Evolutionary conservation across 1,140 invertebrate genomes (phyloP).

Genomic region (Stegodyphus mimosarum): DNA sequence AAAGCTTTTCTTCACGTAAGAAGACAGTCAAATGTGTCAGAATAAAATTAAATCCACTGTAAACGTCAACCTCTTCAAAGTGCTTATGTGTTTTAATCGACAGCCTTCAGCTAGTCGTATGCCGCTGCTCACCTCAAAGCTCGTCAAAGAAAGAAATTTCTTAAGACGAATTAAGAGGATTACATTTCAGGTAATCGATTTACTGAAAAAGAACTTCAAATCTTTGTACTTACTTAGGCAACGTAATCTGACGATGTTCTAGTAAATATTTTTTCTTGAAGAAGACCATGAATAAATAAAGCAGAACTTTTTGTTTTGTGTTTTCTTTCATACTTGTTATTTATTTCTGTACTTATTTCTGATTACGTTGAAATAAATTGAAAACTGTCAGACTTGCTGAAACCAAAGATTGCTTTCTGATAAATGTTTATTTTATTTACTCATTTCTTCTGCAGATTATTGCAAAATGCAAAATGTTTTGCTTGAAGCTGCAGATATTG

Average conservation of each 20-base stretch:
- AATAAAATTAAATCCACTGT: not conserved
- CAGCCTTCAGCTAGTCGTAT: not conserved
- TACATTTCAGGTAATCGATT: slow-evolving; percentile 21
- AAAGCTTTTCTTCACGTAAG: not conserved
- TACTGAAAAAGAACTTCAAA: slow-evolving; percentile 6
- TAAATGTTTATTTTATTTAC: no score
- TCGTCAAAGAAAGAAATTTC: not conserved
- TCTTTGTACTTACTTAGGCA: not conserved
- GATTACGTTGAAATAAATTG: no score
- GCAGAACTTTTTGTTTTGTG: not conserved
- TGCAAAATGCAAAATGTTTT: no score
- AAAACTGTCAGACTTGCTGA: no score
- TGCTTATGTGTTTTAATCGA: slow-evolving; percentile 5
- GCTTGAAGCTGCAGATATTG: no score
- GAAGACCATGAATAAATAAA: not conserved
- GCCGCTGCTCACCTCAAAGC: not conserved
- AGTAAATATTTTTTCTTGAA: not conserved
- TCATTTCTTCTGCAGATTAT: no score
- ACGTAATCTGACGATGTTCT: not conserved
- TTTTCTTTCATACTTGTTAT: not conserved
- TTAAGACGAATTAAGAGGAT: slow-evolving; percentile 6
- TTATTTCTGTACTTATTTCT: not conserved
- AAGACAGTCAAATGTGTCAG: no score
- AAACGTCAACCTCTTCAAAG: not conserved
- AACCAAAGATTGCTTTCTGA: no score